Conservation (phyloP, 2,797 vertebrate species). For the Morus bassanus region DNA sequence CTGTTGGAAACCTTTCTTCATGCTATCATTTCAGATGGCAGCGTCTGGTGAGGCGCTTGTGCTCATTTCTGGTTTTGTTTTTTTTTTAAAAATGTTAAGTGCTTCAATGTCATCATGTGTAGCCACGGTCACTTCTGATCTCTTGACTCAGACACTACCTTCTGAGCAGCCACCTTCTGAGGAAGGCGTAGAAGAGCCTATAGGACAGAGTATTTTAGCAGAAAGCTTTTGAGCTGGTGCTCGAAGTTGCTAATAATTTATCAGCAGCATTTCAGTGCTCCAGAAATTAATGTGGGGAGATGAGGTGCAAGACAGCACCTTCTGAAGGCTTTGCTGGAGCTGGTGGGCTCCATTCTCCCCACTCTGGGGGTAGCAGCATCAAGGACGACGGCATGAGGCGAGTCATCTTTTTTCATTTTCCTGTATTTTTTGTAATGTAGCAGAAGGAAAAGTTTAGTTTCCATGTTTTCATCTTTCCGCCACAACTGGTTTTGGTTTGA, state of each 20-base stretch:
- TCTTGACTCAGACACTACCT: not conserved
- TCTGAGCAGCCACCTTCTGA: not conserved
- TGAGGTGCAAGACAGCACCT: not conserved
- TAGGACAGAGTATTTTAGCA: not conserved
- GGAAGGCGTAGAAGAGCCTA: not conserved
- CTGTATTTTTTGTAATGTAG: not conserved
- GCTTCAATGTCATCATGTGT: not conserved
- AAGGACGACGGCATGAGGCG: fast-evolving
- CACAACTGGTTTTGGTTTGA: not conserved
- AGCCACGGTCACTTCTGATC: not conserved
- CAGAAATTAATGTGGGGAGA: not conserved
- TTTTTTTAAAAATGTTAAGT: not conserved
- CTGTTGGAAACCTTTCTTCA: not conserved
- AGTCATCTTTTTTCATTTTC: not conserved
- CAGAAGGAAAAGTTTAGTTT: not conserved
- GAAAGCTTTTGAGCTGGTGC: not conserved
- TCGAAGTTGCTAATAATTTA: not conserved
- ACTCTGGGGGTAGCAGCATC: not conserved
- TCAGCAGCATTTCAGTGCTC: not conserved
- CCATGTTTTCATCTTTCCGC: not conserved
- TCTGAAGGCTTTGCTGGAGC: not conserved
- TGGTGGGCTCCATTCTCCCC: not conserved
- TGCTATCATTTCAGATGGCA: not conserved
- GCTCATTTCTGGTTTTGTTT: not conserved
- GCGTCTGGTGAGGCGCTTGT: not conserved